Conservation (phyloP, 2,797 vertebrate genomes). For the Garrulus glandarius region DNA sequence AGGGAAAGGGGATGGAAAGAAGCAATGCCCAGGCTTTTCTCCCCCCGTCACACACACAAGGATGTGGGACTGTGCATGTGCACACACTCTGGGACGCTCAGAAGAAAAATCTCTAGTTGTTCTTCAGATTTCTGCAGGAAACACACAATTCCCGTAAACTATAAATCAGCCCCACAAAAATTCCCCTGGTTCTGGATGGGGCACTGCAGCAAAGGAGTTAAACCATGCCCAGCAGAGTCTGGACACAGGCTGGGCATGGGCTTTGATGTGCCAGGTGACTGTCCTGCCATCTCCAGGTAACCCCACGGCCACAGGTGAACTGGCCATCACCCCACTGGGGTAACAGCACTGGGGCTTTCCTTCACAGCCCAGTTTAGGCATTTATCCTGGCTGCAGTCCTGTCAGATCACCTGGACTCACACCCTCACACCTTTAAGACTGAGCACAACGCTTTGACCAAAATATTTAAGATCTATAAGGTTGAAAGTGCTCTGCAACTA, state of each 20-base stretch:
- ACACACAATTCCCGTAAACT: fast-evolving
- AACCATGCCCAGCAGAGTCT: background rate
- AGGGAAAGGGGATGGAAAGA: background rate
- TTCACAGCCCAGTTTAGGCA: fast-evolving
- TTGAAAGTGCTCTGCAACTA: background rate
- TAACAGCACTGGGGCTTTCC: background rate
- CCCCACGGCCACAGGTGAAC: background rate
- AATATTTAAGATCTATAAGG: background rate
- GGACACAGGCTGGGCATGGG: background rate
- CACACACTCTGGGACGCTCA: background rate
- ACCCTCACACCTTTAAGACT: background rate
- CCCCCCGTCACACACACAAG: background rate
- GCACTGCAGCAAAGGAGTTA: background rate
- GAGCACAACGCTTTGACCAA: background rate
- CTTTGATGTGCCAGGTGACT: background rate
- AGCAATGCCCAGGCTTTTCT: background rate
- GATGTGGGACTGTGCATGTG: background rate
- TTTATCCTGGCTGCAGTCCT: background rate
- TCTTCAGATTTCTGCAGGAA: background rate
- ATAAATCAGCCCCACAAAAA: background rate
- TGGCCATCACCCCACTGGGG: background rate
- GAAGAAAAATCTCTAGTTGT: background rate
- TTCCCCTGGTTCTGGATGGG: background rate
- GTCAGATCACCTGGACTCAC: background rate
- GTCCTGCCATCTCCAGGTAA: background rate